A percentile compares a stretch with the other conserved stretches of the same genome.
These are phyloP conservation scores for Halcyon senegalensis DNA, from an alignment of 2,113 vertebrate genomes.

Conservation along the genomic window DNA sequence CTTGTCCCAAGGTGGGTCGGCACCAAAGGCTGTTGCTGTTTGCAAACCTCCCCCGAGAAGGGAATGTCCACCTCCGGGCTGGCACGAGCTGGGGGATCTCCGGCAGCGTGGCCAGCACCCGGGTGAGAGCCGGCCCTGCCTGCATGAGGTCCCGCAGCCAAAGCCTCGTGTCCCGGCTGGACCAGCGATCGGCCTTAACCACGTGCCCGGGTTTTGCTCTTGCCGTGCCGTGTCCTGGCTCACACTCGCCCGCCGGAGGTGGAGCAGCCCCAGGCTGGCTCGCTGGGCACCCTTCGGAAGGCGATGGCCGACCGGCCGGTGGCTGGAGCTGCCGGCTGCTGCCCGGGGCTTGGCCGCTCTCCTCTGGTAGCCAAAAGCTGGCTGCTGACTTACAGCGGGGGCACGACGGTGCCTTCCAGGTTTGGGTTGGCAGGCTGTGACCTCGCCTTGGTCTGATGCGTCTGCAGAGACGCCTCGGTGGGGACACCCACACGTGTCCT, in stretches of 20 bases:
- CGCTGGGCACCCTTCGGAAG: too few relatives aligned
- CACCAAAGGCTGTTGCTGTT: rapidly evolving
- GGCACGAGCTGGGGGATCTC: neutral
- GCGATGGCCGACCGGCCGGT: neutral
- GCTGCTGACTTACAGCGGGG: neutral
- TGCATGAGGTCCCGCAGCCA: neutral
- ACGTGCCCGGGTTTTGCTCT: neutral
- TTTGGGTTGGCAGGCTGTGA: neutral
- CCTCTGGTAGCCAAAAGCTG: neutral
- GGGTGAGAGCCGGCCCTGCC: rapidly evolving
- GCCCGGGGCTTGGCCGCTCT: rapidly evolving
- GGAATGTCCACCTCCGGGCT: neutral
- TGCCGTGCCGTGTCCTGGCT: neutral
- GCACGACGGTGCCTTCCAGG: rapidly evolving
- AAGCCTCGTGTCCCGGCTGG: neutral
- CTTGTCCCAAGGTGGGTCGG: neutral
- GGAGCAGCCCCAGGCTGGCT: neutral
- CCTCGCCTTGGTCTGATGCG: neutral
- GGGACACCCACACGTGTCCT: neutral
- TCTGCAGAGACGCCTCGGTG: neutral
- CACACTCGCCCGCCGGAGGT: neutral
- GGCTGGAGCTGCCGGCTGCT: neutral
- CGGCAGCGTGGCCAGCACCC: rapidly evolving
- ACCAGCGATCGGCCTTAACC: rapidly evolving
- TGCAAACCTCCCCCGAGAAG: neutral